Evolutionary conservation across 30 jellyfish, hydroid and myxozoan species (phyloP).

Genomic region (Pelagia noctiluca): DNA sequence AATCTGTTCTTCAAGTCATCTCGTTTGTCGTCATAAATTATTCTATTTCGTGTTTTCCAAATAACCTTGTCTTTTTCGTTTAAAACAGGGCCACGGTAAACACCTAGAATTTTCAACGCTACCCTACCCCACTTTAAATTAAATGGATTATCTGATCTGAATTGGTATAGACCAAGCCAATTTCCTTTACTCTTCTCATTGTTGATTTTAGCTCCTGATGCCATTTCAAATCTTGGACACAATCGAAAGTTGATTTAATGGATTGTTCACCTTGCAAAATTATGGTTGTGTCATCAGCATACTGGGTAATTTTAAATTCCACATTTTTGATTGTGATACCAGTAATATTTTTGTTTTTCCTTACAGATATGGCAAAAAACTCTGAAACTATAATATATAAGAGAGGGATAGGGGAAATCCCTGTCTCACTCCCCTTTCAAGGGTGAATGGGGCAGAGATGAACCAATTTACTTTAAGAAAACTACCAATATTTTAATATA

Average conservation of each 20-base stretch:
- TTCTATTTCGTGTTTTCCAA: no score
- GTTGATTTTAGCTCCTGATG: constrained; percentile 19
- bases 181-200: constrained; percentile 4
- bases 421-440: background rate
- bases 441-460: constrained; percentile 6
- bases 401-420: background rate
- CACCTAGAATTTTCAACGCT: background rate
- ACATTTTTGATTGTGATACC: no score
- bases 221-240: background rate
- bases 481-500: constrained; percentile 17
- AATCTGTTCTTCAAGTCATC: no score
- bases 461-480: constrained; percentile 24
- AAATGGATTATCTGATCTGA: background rate
- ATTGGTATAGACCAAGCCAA: background rate
- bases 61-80: background rate
- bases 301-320: constrained; percentile 2
- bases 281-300: constrained; percentile 18
- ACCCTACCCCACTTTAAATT: background rate
- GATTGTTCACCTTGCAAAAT: constrained; percentile 19
- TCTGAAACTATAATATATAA: background rate
- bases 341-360: background rate
- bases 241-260: background rate
- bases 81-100: background rate
- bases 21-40: no score
- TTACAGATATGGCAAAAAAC: background rate